Conservation (phyloP, 2,888 invertebrate genomes). For the Chorisops tibialis region DNA sequence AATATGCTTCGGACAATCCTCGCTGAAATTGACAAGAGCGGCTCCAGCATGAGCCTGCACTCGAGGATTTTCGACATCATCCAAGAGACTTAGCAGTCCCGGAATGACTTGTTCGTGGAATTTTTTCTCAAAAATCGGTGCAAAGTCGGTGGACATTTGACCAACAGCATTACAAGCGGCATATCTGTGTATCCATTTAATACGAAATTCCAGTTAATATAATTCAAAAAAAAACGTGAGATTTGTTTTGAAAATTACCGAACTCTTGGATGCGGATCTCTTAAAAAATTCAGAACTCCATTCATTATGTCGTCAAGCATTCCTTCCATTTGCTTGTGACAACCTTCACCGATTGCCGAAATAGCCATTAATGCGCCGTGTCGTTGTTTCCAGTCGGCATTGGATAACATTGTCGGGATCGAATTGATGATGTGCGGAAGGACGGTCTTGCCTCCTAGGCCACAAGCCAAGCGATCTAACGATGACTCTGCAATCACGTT, state of each 20-base stretch:
- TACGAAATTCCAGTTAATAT: not conserved
- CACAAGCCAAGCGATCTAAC: constrained; percentile 94
- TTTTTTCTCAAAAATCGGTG: constrained; percentile 94
- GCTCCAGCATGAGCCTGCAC: constrained; percentile 85
- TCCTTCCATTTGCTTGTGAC: constrained; percentile 96
- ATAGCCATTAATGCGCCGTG: constrained; percentile 99
- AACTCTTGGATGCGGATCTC: constrained; percentile 62
- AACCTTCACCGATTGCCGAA: constrained; percentile 97
- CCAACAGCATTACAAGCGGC: constrained; percentile 99
- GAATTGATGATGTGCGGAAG: constrained; percentile 81
- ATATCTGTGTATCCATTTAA: constrained; percentile 65
- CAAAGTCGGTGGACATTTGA: constrained; percentile 98
- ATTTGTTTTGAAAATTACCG: constrained; percentile 29
- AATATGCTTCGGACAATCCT: constrained; percentile 96
- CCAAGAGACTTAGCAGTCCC: constrained; percentile 80
- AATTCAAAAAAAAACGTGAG: not conserved
- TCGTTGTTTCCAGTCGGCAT: constrained; percentile 80
- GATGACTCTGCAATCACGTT: constrained; percentile 95
- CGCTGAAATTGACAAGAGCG: constrained; percentile 97
- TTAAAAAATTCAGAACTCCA: constrained; percentile 80
- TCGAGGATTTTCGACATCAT: constrained; percentile 87
- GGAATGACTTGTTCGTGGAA: constrained; percentile 95
- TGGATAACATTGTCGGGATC: constrained; percentile 82
- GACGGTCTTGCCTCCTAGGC: constrained; percentile 88
- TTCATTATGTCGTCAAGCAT: constrained; percentile 91